phyloP scores from a whole-genome alignment of 2,797 vertebrate species.

The Apogon talboti region DNA sequence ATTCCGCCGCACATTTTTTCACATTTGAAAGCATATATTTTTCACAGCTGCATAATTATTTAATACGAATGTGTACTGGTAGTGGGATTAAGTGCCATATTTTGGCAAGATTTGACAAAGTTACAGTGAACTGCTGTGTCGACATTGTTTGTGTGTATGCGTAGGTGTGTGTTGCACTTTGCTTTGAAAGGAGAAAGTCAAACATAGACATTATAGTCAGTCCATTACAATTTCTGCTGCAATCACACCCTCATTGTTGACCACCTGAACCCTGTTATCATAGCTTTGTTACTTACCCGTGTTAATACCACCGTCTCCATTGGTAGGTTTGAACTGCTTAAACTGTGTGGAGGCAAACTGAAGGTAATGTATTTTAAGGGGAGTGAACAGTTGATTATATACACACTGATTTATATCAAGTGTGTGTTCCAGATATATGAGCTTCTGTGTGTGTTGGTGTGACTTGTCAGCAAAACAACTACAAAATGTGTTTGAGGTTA shows the following conservation, averaged over 20 bases:
- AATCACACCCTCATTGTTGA: constrained; percentile 34
- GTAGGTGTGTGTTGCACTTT: neutral
- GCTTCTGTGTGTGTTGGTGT: constrained; percentile 5
- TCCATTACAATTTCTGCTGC: constrained; percentile 36
- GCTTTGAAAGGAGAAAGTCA: constrained; percentile 17
- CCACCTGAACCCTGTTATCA: constrained; percentile 35
- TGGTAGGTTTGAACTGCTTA: constrained; percentile 27
- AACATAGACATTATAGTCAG: constrained; percentile 35
- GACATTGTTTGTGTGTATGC: constrained; percentile 1
- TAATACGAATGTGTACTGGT: neutral
- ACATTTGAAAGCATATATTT: constrained; percentile 12
- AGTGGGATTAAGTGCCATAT: neutral
- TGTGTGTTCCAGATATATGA: constrained; percentile 1
- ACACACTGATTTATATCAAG: constrained; percentile 21
- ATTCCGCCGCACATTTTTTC: no score
- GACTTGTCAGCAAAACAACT: neutral
- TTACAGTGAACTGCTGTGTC: neutral
- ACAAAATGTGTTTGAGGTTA: neutral
- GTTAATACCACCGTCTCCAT: constrained; percentile 13
- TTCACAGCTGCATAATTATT: constrained; percentile 9
- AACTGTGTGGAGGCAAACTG: neutral
- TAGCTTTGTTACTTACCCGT: constrained; percentile 11
- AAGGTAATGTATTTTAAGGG: constrained; percentile 42
- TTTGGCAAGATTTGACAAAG: constrained; percentile 8
- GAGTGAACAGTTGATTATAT: constrained; percentile 19